Conservation (phyloP, 1,140 invertebrate species). For the Euglossa dilemma region DNA sequence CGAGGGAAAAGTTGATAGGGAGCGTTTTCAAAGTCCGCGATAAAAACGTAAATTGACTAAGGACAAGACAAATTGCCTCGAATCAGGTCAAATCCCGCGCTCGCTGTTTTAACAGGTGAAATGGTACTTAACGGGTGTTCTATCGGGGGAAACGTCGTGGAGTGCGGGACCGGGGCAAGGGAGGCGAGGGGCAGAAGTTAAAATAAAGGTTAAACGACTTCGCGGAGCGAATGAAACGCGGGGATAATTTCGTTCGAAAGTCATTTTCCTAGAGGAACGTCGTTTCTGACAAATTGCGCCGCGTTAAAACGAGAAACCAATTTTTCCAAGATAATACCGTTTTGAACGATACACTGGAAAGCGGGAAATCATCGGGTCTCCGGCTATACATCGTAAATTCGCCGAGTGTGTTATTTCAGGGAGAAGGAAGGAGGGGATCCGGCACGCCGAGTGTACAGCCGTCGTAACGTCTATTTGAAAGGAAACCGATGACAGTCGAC, state of each 20-base stretch:
- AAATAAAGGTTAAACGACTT: conserved; percentile 14
- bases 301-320: conserved; percentile 16
- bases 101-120: conserved; percentile 34
- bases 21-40: conserved; percentile 17
- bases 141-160: background rate
- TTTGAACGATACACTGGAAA: background rate
- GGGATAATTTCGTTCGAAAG: conserved; percentile 31
- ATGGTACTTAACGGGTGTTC: conserved; percentile 38
- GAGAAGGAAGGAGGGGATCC: background rate
- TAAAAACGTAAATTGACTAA: conserved; percentile 45
- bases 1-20: background rate
- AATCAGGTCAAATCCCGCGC: conserved; percentile 30
- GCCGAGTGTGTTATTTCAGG: background rate
- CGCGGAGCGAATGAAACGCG: conserved; percentile 4
- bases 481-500: conserved; percentile 44
- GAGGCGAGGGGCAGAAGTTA: background rate
- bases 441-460: background rate
- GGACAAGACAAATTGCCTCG: conserved; percentile 40
- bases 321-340: background rate
- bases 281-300: background rate
- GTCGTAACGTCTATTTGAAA: conserved; percentile 15
- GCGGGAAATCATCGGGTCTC: background rate
- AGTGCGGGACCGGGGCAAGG: background rate
- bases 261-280: conserved; percentile 1
- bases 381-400: no score